These are phyloP conservation scores for Podarcis raffonei DNA, from an alignment of 2,113 vertebrate genomes.

Conservation along the genomic window DNA sequence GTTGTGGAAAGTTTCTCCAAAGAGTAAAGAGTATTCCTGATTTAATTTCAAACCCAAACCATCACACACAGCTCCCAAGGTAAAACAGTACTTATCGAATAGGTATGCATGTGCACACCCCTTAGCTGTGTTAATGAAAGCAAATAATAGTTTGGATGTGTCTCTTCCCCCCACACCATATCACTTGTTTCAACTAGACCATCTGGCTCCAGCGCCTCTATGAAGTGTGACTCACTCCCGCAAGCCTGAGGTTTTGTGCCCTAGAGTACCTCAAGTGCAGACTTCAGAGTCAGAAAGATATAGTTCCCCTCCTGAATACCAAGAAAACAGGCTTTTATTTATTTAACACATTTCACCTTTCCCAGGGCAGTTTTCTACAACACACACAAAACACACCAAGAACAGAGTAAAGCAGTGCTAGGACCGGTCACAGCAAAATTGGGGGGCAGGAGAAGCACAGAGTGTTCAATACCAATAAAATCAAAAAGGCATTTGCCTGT, in stretches of 20 bases:
- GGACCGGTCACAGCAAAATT: background rate
- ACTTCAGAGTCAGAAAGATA: conserved; percentile 62
- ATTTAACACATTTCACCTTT: background rate
- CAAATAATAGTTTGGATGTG: background rate
- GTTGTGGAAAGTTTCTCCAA: no score
- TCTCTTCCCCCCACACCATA: background rate
- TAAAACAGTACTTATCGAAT: no score
- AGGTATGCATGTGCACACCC: no score
- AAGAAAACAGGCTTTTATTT: conserved; percentile 24
- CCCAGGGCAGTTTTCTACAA: no score
- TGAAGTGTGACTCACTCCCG: conserved; percentile 73
- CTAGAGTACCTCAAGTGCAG: conserved; percentile 63
- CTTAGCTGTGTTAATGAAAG: background rate
- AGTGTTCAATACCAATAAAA: background rate
- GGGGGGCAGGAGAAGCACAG: background rate
- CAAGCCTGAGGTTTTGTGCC: conserved; percentile 68
- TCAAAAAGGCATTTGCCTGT: no score
- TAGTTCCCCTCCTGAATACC: conserved; percentile 27
- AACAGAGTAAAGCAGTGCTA: background rate
- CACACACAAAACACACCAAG: background rate
- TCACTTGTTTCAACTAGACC: conserved; percentile 65
- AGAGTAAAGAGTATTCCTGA: background rate
- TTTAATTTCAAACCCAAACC: background rate
- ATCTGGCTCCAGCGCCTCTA: conserved; percentile 49
- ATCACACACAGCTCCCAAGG: background rate